Evolutionary conservation across 2,888 invertebrate genomes (phyloP).

Genomic region (Pheosia gnoma): DNA sequence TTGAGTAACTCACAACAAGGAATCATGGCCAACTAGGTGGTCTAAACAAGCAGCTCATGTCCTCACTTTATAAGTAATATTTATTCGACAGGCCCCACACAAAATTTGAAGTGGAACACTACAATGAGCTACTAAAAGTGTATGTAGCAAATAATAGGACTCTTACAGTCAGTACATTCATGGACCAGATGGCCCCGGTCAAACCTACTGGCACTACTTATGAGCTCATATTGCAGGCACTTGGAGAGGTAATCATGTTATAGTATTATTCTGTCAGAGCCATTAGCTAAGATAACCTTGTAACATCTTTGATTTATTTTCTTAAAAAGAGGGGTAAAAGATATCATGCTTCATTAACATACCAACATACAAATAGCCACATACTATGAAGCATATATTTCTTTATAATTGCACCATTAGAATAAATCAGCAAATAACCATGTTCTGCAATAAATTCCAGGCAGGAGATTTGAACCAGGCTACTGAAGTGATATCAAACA

Average conservation of each 20-base stretch:
- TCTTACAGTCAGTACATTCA: conserved; percentile 71
- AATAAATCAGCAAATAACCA: too few relatives aligned
- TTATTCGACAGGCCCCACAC: conserved; percentile 57
- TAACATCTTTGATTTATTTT: too few relatives aligned
- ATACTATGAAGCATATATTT: too few relatives aligned
- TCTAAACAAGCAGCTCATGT: too few relatives aligned
- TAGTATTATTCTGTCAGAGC: neutral
- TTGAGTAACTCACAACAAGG: too few relatives aligned
- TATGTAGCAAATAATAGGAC: conserved; percentile 83
- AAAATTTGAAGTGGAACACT: conserved; percentile 75
- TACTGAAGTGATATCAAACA: conserved; percentile 83
- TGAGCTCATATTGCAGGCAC: conserved; percentile 81
- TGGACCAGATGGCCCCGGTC: conserved; percentile 72
- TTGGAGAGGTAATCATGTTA: conserved; percentile 72
- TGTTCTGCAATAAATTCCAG: conserved; percentile 41
- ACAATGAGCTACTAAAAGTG: conserved; percentile 82
- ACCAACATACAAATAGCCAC: too few relatives aligned
- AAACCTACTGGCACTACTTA: conserved; percentile 81
- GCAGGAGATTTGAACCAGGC: conserved; percentile 84
- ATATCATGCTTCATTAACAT: too few relatives aligned
- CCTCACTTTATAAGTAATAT: neutral
- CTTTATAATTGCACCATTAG: too few relatives aligned
- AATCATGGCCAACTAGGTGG: too few relatives aligned
- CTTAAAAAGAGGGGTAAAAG: too few relatives aligned
- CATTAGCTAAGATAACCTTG: neutral